Evolutionary conservation across 2,797 vertebrate species (phyloP).

Genomic region (Toxotes lorentzi): DNA sequence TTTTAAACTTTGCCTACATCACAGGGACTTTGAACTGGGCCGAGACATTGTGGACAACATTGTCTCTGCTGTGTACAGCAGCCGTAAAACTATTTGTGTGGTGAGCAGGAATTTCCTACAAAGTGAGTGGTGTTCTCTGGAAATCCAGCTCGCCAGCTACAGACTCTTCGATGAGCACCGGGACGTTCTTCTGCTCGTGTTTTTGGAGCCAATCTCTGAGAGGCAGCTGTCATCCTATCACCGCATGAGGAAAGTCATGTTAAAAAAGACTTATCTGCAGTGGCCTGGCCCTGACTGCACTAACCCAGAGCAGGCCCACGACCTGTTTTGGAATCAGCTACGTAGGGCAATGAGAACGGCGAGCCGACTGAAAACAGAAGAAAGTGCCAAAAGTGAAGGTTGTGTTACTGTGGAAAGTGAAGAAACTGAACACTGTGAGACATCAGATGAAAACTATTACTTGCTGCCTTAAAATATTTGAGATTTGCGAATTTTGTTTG

Average conservation of each 20-base stretch:
- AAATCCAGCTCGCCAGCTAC: conserved; percentile 92
- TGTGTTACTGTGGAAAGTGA: conserved; percentile 5
- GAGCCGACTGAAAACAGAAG: conserved; percentile 59
- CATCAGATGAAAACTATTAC: conserved; percentile 60
- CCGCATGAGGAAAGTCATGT: conserved; percentile 90
- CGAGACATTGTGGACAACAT: conserved; percentile 89
- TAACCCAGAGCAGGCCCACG: conserved; percentile 80
- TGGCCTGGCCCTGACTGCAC: conserved; percentile 85
- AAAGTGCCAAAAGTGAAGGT: conserved; percentile 4
- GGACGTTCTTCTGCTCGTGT: conserved; percentile 89
- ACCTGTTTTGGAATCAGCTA: conserved; percentile 89
- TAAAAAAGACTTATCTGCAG: conserved; percentile 90
- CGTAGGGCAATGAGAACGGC: conserved; percentile 80
- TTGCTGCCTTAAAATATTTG: conserved; percentile 61
- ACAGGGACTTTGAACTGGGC: conserved; percentile 86
- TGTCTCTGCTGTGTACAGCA: conserved; percentile 88
- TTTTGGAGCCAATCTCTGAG: conserved; percentile 87
- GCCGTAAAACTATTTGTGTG: conserved; percentile 90
- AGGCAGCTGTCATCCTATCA: conserved; percentile 88
- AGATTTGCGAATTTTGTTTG: background rate
- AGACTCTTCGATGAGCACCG: conserved; percentile 90
- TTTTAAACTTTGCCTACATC: conserved; percentile 87
- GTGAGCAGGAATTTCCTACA: conserved; percentile 89
- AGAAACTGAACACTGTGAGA: conserved; percentile 38
- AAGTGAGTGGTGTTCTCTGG: conserved; percentile 92